phyloP scores from a whole-genome alignment of 2,113 vertebrate species.

The Pterophyllum scalare region DNA sequence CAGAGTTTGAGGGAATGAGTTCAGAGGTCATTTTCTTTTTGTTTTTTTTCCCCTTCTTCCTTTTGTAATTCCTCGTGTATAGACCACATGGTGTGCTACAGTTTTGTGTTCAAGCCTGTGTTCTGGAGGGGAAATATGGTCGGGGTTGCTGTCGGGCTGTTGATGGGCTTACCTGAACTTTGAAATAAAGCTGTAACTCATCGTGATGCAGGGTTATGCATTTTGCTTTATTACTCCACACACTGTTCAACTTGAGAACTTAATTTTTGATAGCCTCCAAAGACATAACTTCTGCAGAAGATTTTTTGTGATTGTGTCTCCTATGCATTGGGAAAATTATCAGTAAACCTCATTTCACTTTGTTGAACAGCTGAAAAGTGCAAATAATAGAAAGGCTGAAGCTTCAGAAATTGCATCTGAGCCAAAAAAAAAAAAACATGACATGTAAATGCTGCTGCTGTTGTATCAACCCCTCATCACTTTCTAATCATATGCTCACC shows the following conservation, averaged over 20 bases:
- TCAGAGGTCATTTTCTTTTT: neutral
- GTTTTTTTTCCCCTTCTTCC: neutral
- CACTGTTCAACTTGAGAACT: neutral
- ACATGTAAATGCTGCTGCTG: neutral
- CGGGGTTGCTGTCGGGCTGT: constrained; percentile 1
- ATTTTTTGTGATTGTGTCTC: neutral
- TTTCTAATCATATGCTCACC: no score
- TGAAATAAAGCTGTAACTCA: constrained; percentile 73
- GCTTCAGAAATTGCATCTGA: neutral
- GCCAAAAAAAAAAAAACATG: neutral
- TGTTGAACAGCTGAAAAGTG: accelerated
- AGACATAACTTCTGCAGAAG: accelerated
- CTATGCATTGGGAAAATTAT: neutral
- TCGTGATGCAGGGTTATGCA: neutral
- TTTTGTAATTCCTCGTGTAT: constrained; percentile 55
- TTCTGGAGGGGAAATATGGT: constrained; percentile 13
- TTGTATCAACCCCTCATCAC: no score
- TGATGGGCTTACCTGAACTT: constrained; percentile 31
- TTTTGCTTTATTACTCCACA: neutral
- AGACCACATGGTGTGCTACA: constrained; percentile 45
- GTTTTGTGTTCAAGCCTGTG: constrained; percentile 51
- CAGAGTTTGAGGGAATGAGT: neutral
- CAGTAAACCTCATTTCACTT: neutral
- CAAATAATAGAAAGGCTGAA: neutral
- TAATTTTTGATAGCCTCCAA: neutral